These are phyloP conservation scores for Aphaenogaster rudis DNA, from an alignment of 1,140 invertebrate genomes.

Conservation along the genomic window DNA sequence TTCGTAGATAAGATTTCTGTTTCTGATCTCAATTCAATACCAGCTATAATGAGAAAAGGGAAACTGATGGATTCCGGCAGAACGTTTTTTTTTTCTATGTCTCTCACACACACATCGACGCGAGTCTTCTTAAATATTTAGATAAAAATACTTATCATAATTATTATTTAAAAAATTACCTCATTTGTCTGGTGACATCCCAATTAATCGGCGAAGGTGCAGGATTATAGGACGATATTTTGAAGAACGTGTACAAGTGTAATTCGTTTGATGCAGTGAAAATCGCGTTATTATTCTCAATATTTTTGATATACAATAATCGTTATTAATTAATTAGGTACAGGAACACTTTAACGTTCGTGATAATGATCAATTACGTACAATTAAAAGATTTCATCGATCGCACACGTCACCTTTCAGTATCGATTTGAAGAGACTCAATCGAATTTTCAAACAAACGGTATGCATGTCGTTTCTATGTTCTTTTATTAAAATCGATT, in stretches of 20 bases:
- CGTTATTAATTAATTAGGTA: constrained; percentile 84
- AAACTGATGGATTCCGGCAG: not conserved
- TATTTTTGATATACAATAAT: constrained; percentile 86
- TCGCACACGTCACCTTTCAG: constrained; percentile 50
- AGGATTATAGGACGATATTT: not conserved
- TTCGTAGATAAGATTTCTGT: not conserved
- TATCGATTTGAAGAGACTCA: constrained; percentile 8
- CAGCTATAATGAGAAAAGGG: not conserved
- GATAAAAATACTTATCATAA: not conserved
- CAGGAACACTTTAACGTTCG: constrained; percentile 86
- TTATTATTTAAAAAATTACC: not conserved
- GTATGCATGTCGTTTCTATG: constrained; percentile 43
- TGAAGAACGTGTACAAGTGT: constrained; percentile 13
- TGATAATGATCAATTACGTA: constrained; percentile 80
- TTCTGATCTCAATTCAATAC: not conserved
- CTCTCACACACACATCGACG: not conserved
- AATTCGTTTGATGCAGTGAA: constrained; percentile 80
- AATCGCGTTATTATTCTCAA: constrained; percentile 85
- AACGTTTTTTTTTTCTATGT: not conserved
- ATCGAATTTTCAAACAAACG: constrained; percentile 46
- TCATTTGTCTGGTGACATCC: no score
- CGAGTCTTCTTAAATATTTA: not conserved
- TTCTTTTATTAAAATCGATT: constrained; percentile 26
- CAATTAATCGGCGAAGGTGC: not conserved
- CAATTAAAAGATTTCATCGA: constrained; percentile 66